phyloP scores from a whole-genome alignment of 2,113 vertebrate species.

The Cavia porcellus region DNA sequence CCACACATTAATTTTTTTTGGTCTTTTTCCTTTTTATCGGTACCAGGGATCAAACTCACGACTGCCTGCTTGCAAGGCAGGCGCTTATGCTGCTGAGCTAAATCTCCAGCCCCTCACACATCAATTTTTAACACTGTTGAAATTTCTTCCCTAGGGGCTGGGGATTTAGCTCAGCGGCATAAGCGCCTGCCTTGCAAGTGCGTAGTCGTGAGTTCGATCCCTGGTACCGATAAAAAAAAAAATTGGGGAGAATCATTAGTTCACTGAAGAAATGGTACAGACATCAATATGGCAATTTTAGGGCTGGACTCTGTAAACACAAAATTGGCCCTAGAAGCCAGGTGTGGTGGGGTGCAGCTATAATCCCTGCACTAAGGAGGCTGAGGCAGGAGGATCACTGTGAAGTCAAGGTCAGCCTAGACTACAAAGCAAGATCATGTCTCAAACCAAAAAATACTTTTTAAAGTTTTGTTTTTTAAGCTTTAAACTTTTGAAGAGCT shows the following conservation, averaged over 20 bases:
- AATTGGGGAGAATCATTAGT: background rate
- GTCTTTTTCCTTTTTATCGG: background rate
- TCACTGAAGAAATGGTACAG: background rate
- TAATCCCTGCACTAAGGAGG: background rate
- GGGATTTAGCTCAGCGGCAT: no score
- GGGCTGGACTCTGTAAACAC: background rate
- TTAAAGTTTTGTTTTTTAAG: background rate
- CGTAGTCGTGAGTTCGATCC: no score
- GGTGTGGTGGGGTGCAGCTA: background rate
- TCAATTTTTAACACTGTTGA: background rate
- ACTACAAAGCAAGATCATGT: background rate
- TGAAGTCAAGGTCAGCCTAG: background rate
- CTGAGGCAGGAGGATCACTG: background rate
- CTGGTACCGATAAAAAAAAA: no score
- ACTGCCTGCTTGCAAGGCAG: no score
- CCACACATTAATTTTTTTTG: background rate
- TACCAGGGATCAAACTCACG: no score
- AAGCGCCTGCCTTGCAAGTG: no score
- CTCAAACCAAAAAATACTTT: background rate
- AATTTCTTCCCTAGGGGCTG: background rate
- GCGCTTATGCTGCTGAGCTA: no score
- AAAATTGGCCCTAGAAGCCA: background rate
- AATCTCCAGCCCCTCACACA: no score
- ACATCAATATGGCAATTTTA: background rate
- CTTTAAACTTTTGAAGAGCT: background rate